Percentiles rank a stretch among this genome's conserved stretches.
Conservation (phyloP, 1,140 invertebrate genomes). For the Belonocnema kinseyi region DNA sequence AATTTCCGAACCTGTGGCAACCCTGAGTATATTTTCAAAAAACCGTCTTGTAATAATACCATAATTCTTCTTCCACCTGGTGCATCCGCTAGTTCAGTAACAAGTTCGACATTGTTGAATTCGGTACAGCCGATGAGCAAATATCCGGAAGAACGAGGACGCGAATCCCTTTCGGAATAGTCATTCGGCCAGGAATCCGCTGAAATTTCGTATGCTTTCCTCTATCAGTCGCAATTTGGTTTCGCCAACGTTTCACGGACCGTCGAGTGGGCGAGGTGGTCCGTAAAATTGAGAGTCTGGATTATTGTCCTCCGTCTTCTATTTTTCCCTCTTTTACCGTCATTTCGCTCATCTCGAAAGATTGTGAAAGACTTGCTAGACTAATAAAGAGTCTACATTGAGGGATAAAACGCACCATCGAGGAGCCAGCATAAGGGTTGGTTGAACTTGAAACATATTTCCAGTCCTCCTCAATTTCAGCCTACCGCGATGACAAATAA, state of each 20-base stretch:
- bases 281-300: slow-evolving; percentile 66
- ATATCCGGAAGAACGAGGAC: slow-evolving; percentile 17
- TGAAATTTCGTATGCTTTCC: slow-evolving; percentile 23
- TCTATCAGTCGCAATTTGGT: slow-evolving; percentile 52
- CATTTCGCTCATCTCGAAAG: slow-evolving; percentile 39
- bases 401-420: neutral
- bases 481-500: too few species aligned
- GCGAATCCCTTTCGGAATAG: neutral
- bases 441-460: neutral
- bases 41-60: neutral
- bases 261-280: slow-evolving; percentile 51
- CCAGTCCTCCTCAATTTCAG: neutral
- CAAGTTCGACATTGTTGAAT: neutral
- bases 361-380: slow-evolving; percentile 43
- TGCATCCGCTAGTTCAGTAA: too few species aligned
- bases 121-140: neutral
- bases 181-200: slow-evolving; percentile 23
- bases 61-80: neutral
- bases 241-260: slow-evolving; percentile 56
- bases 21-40: too few species aligned
- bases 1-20: too few species aligned
- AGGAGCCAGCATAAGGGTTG: neutral
- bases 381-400: slow-evolving; percentile 53
- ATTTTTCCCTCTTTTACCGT: slow-evolving; percentile 34
- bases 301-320: slow-evolving; percentile 57